Conservation (phyloP, 1,140 invertebrate genomes). For the Diorhabda sublineata region DNA sequence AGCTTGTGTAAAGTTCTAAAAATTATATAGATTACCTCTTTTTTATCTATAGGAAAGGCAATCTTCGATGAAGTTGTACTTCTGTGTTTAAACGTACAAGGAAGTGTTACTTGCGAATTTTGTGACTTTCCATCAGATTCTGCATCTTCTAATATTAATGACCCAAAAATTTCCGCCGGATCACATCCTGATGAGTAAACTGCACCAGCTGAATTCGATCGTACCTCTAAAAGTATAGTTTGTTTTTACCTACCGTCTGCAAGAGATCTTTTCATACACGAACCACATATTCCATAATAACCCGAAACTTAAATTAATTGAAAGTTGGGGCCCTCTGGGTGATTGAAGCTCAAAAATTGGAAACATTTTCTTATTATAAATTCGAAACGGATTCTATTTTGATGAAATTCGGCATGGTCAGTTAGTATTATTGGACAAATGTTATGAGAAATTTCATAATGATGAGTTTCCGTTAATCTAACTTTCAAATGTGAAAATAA, state of each 20-base stretch:
- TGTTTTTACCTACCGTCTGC: not conserved
- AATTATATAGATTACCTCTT: conserved; percentile 12
- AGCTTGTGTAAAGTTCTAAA: not conserved
- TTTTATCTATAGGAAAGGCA: not conserved
- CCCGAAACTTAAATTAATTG: not conserved
- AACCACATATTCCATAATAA: not conserved
- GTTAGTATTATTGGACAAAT: no score
- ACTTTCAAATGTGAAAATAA: no score
- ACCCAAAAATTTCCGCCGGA: conserved; percentile 41
- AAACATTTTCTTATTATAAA: not conserved
- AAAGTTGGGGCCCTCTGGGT: not conserved
- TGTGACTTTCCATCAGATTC: conserved; percentile 9
- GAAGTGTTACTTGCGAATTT: not conserved
- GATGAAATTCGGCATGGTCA: no score
- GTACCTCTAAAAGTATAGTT: conserved; percentile 46
- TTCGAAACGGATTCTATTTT: no score
- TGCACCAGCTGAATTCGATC: conserved; percentile 59
- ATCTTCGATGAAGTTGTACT: conserved; percentile 19
- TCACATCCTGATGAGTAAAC: conserved; percentile 41
- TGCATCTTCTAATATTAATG: conserved; percentile 15
- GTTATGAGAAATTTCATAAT: no score
- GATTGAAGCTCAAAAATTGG: not conserved
- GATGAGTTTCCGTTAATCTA: no score
- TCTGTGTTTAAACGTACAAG: conserved; percentile 14
- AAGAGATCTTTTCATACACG: not conserved